Percentiles rank a stretch among this genome's conserved stretches.
These are phyloP conservation scores for Cerastis rubricosa DNA, from an alignment of 2,888 invertebrate species.

Conservation along the genomic window DNA sequence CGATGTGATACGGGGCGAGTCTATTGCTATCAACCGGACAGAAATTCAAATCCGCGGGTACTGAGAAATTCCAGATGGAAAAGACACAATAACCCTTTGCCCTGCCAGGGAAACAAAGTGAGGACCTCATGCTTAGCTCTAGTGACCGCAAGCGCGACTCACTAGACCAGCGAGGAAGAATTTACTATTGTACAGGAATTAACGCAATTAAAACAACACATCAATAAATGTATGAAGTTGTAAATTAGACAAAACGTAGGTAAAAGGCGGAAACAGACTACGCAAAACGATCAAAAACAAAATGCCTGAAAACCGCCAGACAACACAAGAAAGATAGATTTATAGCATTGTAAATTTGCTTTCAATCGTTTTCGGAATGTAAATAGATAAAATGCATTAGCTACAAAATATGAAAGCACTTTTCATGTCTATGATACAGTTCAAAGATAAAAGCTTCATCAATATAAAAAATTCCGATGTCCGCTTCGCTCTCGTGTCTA, in stretches of 20 bases:
- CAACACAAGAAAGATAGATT: slow-evolving; percentile 44
- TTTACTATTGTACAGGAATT: slow-evolving; percentile 4
- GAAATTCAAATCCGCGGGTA: not conserved
- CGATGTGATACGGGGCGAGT: not conserved
- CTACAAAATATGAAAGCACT: slow-evolving; percentile 56
- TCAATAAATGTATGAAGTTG: not conserved
- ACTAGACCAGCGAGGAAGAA: slow-evolving; percentile 4
- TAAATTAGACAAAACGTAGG: not conserved
- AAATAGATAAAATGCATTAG: slow-evolving; percentile 60
- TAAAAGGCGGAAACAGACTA: slow-evolving; percentile 4
- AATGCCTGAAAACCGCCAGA: slow-evolving; percentile 37
- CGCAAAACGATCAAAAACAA: slow-evolving; percentile 15
- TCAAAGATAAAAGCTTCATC: slow-evolving; percentile 59
- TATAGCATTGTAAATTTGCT: slow-evolving; percentile 52
- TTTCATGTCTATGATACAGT: slow-evolving; percentile 57
- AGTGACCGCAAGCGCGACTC: too few species aligned
- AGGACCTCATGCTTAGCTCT: not conserved
- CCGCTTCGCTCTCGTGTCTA: slow-evolving; percentile 83
- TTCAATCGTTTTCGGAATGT: slow-evolving; percentile 48
- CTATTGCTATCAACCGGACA: not conserved
- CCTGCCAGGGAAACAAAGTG: not conserved
- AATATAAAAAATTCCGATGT: slow-evolving; percentile 72
- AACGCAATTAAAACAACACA: not conserved
- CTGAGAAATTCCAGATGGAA: not conserved
- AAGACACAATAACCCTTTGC: not conserved